Base-by-base conservation (phyloP, 64 coral and sea anemone species). In the Trachythela sp. region DNA sequence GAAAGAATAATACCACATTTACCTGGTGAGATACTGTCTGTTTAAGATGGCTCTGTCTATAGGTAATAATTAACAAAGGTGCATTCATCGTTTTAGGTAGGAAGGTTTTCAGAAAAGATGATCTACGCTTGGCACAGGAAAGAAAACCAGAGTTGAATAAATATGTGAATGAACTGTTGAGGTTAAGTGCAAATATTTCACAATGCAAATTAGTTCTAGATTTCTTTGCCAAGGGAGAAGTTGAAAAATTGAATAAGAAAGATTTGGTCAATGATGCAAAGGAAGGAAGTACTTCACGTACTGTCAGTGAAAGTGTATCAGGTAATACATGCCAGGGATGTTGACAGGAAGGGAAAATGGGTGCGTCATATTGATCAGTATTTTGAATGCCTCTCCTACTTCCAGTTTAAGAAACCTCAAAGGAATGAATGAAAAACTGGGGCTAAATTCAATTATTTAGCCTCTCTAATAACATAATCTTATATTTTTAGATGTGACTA, bases 21-120 rank as follows among this genome's bases (percentile, higher is more conserved):
- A 29, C 95, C 95, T 48, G 95, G 95, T 94, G 13, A 48, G 83
- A 58, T 68, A 68, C 5, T 68, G n/a, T n/a, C n/a, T n/a, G n/a
- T n/a, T n/a, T 68, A 22, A n/a, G 3, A 68, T 6, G 3, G 15
- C 7, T 4, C 15, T 31, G 20, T 68, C 15, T 68, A 68, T 68
- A 68, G 2, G 15, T 4, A n/a, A 22, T 5, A 68, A 68, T 6
- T 31, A 68, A 22, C 59, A 68, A 5, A 22, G 3, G 30, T 68
- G 5, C 30, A 88, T 40, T 24, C 60, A n/a, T 39, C 3, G 43
- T 87, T 92, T 51, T 51, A 96, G 94, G 94, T 31, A 96, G 88
- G 85, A 85, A 96, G 86, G 52, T 96, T 37, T 90, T 97, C 31
- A 91, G 60, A 20, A 93, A 91, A 92, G 93, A 64, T 89, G 94